Evolutionary conservation across 2,113 vertebrate genomes (phyloP).

Genomic region (Pluvialis apricaria): DNA sequence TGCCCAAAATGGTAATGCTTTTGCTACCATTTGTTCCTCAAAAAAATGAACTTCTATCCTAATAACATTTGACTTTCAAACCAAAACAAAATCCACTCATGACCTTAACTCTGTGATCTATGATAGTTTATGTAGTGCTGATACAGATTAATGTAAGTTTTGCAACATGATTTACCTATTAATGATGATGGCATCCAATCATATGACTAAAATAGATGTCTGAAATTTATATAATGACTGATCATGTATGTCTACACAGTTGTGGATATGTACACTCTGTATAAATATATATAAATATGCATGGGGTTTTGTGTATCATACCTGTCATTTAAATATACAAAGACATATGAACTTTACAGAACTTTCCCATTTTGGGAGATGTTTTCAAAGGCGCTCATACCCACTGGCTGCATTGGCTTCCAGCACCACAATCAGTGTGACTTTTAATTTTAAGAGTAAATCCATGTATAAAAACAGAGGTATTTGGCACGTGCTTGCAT

Average conservation of each 20-base stretch:
- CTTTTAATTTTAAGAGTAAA: background rate
- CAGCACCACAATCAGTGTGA: background rate
- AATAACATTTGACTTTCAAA: background rate
- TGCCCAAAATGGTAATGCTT: background rate
- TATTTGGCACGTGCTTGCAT: background rate
- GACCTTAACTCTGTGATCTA: background rate
- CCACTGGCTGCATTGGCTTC: background rate
- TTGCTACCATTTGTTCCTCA: background rate
- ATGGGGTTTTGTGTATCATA: background rate
- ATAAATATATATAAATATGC: background rate
- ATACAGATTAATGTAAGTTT: background rate
- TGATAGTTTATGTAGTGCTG: background rate
- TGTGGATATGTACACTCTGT: background rate
- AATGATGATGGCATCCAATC: background rate
- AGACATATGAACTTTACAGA: background rate
- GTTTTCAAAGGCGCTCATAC: background rate
- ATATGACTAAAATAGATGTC: background rate
- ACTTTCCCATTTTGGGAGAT: conserved; percentile 20
- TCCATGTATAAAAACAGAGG: background rate
- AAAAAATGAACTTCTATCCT: background rate
- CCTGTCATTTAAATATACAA: conserved; percentile 13
- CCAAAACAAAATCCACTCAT: rapidly evolving
- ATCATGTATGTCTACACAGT: background rate
- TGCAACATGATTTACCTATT: background rate
- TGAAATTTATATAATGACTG: background rate